Base-by-base conservation (phyloP, 2,797 vertebrate species). In the Benthosema pterotum region DNA sequence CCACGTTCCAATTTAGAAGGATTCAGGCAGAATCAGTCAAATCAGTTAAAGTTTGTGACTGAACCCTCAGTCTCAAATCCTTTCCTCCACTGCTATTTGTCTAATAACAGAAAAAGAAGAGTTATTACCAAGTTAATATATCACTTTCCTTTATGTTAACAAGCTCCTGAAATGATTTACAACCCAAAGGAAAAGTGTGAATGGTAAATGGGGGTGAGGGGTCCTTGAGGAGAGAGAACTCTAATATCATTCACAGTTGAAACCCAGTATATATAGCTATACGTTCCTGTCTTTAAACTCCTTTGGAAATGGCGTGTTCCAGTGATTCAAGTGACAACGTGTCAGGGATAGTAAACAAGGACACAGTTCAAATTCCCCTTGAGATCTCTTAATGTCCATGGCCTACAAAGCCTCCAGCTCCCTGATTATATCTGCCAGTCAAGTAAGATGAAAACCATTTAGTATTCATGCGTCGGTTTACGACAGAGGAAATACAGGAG, bases 121-220 rank as follows among this genome's bases (percentile, higher is more conserved):
- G 15, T 18, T 11, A 42, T 67, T 38, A 38, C 32, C 49, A 67
- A 60, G 71, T 60, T 74, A 13, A 46, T 74, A 62, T 78, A 74
- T 72, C 84, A 77, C 75, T 55, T 83, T 80, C 63, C 82, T 76
- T 86, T 76, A 74, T 81, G 78, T 84, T 16, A 63, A 17, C 14
- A 13, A 50, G 54, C 32, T 38, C 53, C 56, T 18, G 18, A 59
- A 47, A 25, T 14, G 14, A 53, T 67, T 9, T 71, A 84, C 82
- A n/a, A 82, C 72, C 80, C 78, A 86, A 85, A 78, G 75, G 78
- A 85, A 83, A 82, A 75, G 67, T 38, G 38, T 72, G 63, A 11
- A 62, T 4, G 59, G 57, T 64, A 60, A 54, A 63, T 4, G 18
- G 13, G 19, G 18, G 19, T 2, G 38, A 42, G n/a, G 25, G 7